A percentile compares a stretch with the other conserved stretches of the same genome.
Evolutionary conservation across 2,113 vertebrate species (phyloP).

Genomic region (Octodon degus): DNA sequence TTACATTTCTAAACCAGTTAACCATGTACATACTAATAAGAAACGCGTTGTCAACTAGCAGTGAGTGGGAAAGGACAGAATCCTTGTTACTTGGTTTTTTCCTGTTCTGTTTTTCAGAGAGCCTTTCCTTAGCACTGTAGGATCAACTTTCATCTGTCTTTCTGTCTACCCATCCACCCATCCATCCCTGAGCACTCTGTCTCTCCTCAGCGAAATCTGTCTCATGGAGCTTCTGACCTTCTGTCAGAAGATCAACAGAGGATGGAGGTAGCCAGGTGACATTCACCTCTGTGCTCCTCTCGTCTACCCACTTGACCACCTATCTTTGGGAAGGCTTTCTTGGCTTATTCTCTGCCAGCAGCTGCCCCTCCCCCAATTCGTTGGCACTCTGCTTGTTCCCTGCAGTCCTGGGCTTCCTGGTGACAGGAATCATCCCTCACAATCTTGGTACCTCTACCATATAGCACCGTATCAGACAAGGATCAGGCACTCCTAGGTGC

Average conservation of each 20-base stretch:
- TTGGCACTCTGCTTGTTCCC: background rate
- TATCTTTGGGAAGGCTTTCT: background rate
- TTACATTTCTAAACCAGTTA: background rate
- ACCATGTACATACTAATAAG: background rate
- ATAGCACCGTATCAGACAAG: background rate
- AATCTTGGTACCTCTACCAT: background rate
- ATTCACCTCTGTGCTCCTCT: background rate
- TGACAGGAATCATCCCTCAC: background rate
- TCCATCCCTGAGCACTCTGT: background rate
- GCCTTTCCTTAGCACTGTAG: background rate
- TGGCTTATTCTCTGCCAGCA: background rate
- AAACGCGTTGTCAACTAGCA: background rate
- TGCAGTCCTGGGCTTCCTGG: background rate
- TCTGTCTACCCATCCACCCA: background rate
- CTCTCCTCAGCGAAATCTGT: background rate
- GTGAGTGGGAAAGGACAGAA: background rate
- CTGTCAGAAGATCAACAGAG: background rate
- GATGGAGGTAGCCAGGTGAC: background rate
- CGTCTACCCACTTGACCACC: background rate
- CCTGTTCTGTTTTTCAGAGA: too few species aligned
- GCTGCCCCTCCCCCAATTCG: background rate
- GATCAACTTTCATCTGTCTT: background rate
- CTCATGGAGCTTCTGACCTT: background rate
- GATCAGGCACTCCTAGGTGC: background rate
- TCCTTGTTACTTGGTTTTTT: background rate